Conservation (phyloP, 2,888 invertebrate species). For the Ligdia adustata region DNA sequence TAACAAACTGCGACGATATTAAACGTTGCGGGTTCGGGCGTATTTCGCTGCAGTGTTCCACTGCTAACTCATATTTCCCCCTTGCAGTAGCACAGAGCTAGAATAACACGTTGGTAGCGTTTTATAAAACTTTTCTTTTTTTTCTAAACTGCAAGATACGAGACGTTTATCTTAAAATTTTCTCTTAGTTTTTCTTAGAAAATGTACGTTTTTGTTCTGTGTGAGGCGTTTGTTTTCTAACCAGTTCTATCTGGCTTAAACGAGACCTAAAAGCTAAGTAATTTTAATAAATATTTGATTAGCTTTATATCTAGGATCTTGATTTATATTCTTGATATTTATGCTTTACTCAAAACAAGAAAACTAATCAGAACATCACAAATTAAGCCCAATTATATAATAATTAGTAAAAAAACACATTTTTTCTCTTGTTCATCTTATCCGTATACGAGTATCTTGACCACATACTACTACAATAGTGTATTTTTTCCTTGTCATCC, state of each 20-base stretch:
- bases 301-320: too few relatives aligned
- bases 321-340: too few relatives aligned
- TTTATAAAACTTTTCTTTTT: conserved; percentile 12
- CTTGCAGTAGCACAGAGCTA: conserved; percentile 45
- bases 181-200: background rate
- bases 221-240: background rate
- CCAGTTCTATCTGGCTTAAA: too few relatives aligned
- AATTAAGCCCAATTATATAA: too few relatives aligned
- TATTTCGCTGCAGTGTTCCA: conserved; percentile 42
- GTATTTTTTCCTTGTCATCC: background rate
- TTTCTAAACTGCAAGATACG: conserved; percentile 9
- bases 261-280: too few relatives aligned
- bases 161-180: conserved; percentile 3
- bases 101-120: conserved; percentile 16
- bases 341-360: too few relatives aligned
- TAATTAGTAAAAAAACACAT: too few relatives aligned
- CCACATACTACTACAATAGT: too few relatives aligned
- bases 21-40: conserved; percentile 54
- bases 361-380: too few relatives aligned
- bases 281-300: too few relatives aligned
- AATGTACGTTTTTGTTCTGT: background rate
- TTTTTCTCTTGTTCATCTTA: too few relatives aligned
- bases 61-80: conserved; percentile 59
- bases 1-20: conserved; percentile 64
- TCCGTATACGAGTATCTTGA: too few relatives aligned